Evolutionary conservation across 2,113 vertebrate genomes (phyloP).

Genomic region (Syngnathus floridae): DNA sequence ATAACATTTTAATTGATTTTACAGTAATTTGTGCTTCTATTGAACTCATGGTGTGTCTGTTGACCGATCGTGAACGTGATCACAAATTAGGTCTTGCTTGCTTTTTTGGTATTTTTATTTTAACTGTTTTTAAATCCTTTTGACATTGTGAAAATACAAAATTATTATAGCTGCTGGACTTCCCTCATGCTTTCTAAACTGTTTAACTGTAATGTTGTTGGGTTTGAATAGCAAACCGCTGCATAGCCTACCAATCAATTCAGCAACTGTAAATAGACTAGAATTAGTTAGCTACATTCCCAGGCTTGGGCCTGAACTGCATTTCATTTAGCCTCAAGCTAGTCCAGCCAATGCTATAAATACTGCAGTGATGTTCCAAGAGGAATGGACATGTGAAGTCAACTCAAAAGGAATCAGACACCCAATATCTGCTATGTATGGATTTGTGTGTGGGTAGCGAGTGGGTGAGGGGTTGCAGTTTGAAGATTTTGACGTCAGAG

Average conservation of each 20-base stretch:
- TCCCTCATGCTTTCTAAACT: neutral
- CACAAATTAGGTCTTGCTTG: neutral
- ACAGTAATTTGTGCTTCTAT: neutral
- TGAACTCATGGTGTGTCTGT: neutral
- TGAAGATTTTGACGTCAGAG: constrained; percentile 27
- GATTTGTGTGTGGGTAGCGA: constrained; percentile 49
- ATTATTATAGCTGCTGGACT: neutral
- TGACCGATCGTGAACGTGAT: neutral
- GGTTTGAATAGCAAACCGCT: neutral
- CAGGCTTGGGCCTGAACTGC: constrained; percentile 30
- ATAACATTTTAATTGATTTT: neutral
- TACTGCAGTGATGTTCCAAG: constrained; percentile 54
- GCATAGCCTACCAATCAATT: constrained; percentile 8
- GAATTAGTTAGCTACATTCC: constrained; percentile 23
- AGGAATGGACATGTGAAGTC: constrained; percentile 59
- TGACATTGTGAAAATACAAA: neutral
- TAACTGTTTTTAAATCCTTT: neutral
- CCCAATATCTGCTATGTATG: constrained; percentile 58
- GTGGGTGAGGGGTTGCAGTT: constrained; percentile 54
- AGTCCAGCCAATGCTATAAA: constrained; percentile 62
- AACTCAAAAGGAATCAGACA: constrained; percentile 63
- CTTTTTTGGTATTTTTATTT: neutral
- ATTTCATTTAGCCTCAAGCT: constrained; percentile 51
- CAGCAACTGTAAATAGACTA: constrained; percentile 17
- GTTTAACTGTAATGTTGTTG: neutral